Conservation (phyloP, 1,140 invertebrate genomes). For the Ruditapes philippinarum region DNA sequence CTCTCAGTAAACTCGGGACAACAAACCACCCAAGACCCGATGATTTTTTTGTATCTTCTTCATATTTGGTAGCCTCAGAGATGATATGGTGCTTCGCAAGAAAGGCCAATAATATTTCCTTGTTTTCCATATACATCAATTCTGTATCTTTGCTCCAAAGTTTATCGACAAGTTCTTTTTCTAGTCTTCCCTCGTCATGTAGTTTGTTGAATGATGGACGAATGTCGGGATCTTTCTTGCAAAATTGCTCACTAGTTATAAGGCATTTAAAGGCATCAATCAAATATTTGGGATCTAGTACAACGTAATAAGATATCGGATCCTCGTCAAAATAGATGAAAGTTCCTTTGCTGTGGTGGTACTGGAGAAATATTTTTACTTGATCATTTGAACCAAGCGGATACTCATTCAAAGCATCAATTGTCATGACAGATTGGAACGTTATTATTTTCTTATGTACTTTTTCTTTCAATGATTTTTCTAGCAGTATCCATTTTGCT, state of each 20-base stretch:
- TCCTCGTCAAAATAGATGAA: conserved; percentile 57
- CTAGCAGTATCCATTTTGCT: neutral
- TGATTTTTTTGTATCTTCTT: neutral
- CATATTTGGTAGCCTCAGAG: neutral
- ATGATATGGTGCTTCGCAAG: conserved; percentile 49
- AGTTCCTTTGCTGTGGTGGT: conserved; percentile 38
- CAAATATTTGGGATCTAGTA: conserved; percentile 46
- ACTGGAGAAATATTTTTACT: conserved; percentile 42
- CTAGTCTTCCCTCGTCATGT: neutral
- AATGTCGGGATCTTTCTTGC: neutral
- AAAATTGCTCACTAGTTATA: conserved; percentile 33
- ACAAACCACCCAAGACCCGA: neutral
- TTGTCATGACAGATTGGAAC: neutral
- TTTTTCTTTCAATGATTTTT: neutral
- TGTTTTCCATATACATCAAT: neutral
- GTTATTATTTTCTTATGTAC: neutral
- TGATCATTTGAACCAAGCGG: conserved; percentile 9
- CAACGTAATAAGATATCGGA: neutral
- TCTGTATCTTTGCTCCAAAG: conserved; percentile 16
- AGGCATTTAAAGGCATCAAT: conserved; percentile 53
- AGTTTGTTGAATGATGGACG: neutral
- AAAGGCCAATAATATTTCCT: conserved; percentile 21
- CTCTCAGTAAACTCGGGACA: neutral
- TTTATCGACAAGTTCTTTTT: conserved; percentile 13
- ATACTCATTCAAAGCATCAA: neutral